phyloP scores from a whole-genome alignment of 2,797 vertebrate species.

The Peromyscus eremicus region DNA sequence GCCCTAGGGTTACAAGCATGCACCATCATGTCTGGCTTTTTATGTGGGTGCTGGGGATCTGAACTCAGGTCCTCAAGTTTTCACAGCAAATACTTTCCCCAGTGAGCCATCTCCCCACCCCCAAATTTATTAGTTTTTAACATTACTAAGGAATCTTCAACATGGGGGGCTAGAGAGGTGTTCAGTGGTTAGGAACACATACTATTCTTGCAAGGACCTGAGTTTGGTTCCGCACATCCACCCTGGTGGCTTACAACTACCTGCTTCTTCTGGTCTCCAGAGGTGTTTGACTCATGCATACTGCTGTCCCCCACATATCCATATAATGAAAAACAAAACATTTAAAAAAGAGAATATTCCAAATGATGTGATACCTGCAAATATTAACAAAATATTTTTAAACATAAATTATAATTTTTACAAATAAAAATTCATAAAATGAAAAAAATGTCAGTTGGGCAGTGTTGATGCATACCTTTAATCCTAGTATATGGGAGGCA shows the following conservation, averaged over 20 bases:
- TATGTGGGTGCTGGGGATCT: neutral
- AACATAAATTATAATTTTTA: constrained; percentile 7
- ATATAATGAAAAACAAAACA: neutral
- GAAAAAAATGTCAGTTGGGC: neutral
- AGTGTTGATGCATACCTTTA: neutral
- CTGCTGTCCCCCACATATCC: neutral
- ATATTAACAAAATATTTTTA: neutral
- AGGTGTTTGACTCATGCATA: neutral
- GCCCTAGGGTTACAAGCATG: neutral
- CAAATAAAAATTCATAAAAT: constrained; percentile 50
- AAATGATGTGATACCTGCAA: neutral
- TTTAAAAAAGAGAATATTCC: neutral
- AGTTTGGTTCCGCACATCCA: neutral
- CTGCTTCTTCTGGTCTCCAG: neutral
- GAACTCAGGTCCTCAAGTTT: neutral
- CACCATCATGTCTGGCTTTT: neutral
- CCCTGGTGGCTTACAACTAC: neutral
- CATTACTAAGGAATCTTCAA: neutral
- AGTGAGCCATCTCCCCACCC: neutral
- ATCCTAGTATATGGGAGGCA: neutral
- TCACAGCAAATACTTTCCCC: neutral
- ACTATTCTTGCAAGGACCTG: neutral
- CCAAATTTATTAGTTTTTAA: neutral
- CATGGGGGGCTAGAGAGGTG: neutral
- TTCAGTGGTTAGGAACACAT: neutral